phyloP scores from a whole-genome alignment of 2,888 invertebrate species.

The Diplazon laetatorius region DNA sequence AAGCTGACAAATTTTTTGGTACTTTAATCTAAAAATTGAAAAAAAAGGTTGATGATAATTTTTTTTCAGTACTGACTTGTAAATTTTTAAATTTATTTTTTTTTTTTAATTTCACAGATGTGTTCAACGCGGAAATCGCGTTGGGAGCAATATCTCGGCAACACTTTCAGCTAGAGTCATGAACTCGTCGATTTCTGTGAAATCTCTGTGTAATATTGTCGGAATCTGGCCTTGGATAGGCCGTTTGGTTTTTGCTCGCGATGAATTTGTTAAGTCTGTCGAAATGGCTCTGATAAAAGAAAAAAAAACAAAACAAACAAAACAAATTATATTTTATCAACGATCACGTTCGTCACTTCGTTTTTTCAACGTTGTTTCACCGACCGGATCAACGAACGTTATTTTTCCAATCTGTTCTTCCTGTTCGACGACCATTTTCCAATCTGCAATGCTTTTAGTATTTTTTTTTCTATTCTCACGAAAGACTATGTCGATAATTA shows the following conservation, averaged over 20 bases:
- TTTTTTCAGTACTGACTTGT: constrained; percentile 12
- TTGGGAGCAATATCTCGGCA: constrained; percentile 79
- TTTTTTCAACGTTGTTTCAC: neutral
- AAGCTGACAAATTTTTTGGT: no score
- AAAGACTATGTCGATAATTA: constrained; percentile 3
- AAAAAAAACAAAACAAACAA: no score
- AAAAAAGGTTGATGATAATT: no score
- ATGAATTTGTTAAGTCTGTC: constrained; percentile 31
- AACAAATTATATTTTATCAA: neutral
- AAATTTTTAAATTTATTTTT: constrained; percentile 52
- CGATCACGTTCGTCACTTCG: constrained; percentile 9
- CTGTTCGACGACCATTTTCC: constrained; percentile 5
- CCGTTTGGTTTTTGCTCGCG: constrained; percentile 42
- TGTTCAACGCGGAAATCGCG: constrained; percentile 81
- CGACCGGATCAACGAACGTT: neutral
- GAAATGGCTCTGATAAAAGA: constrained; percentile 20
- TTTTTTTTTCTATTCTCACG: no score
- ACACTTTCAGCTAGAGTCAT: constrained; percentile 77
- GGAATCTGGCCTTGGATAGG: constrained; percentile 36
- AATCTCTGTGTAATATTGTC: constrained; percentile 42
- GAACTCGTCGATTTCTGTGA: constrained; percentile 51
- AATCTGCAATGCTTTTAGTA: constrained; percentile 8
- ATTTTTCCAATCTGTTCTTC: neutral
- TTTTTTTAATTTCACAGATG: constrained; percentile 74
- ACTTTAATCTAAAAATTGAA: no score